These are phyloP conservation scores for Monochamus saltuarius DNA, from an alignment of 1,140 invertebrate species.

Conservation along the genomic window DNA sequence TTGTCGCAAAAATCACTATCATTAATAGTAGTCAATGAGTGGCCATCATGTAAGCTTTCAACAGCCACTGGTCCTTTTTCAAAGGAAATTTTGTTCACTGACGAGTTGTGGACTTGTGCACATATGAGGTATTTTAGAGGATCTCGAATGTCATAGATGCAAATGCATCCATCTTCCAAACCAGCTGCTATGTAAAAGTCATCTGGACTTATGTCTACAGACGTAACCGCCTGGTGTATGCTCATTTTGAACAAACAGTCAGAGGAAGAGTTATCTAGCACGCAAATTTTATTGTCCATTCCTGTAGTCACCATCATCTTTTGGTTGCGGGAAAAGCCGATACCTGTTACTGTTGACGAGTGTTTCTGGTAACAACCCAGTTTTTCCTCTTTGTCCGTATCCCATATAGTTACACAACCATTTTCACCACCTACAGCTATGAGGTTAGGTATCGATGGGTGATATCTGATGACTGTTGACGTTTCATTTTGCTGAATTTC, in stretches of 20 bases:
- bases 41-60: background rate
- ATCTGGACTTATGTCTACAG: conserved; percentile 30
- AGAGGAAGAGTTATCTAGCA: conserved; percentile 23
- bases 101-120: conserved; percentile 19
- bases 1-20: conserved; percentile 17
- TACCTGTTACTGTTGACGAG: conserved; percentile 28
- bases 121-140: conserved; percentile 28
- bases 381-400: conserved; percentile 23
- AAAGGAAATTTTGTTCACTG: conserved; percentile 27
- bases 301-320: conserved; percentile 30
- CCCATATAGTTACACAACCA: conserved; percentile 32
- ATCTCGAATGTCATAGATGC: conserved; percentile 33
- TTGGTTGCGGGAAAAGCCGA: conserved; percentile 23
- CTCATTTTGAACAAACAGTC: conserved; percentile 28
- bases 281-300: conserved; percentile 36
- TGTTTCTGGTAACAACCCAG: conserved; percentile 26
- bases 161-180: conserved; percentile 31
- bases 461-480: conserved; percentile 21
- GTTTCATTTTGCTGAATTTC: conserved; percentile 7
- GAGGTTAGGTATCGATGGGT: conserved; percentile 19
- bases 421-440: conserved; percentile 25
- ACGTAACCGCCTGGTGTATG: conserved; percentile 27
- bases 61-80: background rate
- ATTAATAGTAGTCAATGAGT: conserved; percentile 10
- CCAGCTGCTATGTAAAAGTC: conserved; percentile 31